phyloP scores from a whole-genome alignment of 2,888 invertebrate genomes.

The Microctonus hyperodae region DNA sequence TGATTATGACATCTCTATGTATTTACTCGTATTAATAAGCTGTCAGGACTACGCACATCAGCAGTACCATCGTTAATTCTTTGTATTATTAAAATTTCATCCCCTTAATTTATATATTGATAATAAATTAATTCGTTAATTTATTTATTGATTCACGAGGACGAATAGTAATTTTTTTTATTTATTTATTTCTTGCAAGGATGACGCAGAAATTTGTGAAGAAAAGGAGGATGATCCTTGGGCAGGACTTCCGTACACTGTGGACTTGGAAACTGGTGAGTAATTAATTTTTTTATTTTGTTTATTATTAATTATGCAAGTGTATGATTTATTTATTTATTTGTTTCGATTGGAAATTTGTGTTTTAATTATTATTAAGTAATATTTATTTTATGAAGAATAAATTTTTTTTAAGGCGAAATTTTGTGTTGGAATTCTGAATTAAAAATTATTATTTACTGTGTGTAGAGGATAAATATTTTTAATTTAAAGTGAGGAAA shows the following conservation, averaged over 20 bases:
- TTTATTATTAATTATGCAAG: background rate
- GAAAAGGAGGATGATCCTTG: conserved; percentile 71
- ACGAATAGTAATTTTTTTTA: background rate
- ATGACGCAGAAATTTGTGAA: conserved; percentile 48
- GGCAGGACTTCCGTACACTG: conserved; percentile 83
- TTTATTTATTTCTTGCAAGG: conserved; percentile 42
- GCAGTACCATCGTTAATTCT: background rate
- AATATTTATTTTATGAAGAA: no score
- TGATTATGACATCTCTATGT: conserved; percentile 40
- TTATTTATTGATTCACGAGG: background rate
- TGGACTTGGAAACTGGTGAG: conserved; percentile 89
- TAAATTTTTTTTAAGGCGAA: no score
- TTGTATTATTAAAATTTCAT: background rate
- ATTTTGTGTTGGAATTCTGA: no score
- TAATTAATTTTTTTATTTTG: conserved; percentile 4
- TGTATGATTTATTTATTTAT: background rate
- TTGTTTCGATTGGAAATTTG: no score
- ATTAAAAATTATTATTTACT: no score
- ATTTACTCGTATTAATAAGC: background rate
- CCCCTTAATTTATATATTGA: background rate
- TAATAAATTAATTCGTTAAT: background rate
- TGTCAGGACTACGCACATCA: background rate
- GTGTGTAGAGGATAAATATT: background rate
- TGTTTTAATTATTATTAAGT: no score
- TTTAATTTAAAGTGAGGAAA: background rate